These are phyloP conservation scores for Rhadina sibilatrix DNA, from an alignment of 2,113 vertebrate genomes.

Conservation along the genomic window DNA sequence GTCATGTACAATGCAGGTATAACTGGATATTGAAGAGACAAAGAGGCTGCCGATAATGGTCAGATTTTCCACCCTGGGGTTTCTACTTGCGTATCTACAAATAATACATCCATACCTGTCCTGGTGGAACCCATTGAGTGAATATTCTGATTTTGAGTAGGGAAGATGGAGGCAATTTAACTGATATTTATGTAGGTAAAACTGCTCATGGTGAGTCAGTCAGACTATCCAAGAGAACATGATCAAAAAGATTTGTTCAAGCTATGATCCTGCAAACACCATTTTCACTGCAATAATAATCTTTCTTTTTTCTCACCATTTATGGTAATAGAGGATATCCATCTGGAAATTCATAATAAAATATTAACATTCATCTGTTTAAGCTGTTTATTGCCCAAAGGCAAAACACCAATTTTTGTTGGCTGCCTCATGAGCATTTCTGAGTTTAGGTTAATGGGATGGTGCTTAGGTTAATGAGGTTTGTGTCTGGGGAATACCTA, in stretches of 20 bases:
- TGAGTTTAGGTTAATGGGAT: background rate
- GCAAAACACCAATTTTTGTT: background rate
- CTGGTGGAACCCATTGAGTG: background rate
- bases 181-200: background rate
- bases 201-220: background rate
- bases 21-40: background rate
- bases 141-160: background rate
- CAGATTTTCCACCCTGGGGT: background rate
- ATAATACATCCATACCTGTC: background rate
- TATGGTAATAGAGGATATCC: background rate
- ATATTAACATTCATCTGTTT: background rate
- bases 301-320: background rate
- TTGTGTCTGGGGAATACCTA: background rate
- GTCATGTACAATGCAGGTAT: background rate
- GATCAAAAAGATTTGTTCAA: background rate
- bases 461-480: background rate
- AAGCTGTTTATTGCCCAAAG: background rate
- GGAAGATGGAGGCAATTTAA: background rate
- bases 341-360: background rate
- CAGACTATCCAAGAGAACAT: background rate
- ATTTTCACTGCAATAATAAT: background rate
- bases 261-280: background rate
- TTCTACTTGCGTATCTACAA: background rate
- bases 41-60: background rate
- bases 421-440: background rate